Evolutionary conservation across 2,113 vertebrate species (phyloP).

Genomic region (Casuarius casuarius): DNA sequence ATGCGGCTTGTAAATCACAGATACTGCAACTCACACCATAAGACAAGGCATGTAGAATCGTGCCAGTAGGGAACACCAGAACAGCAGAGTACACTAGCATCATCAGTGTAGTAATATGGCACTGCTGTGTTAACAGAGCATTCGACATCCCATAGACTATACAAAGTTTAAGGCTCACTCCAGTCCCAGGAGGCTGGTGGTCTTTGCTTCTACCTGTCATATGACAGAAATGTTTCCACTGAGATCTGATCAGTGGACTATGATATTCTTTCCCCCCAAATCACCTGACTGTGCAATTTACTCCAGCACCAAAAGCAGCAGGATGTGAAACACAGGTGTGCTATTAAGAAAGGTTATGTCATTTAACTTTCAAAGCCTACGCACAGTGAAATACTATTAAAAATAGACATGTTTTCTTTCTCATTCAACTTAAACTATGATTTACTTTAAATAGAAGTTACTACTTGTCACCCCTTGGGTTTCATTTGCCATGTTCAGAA

Average conservation of each 20-base stretch:
- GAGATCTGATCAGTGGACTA: not conserved
- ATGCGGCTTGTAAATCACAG: not conserved
- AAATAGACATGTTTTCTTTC: not conserved
- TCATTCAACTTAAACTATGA: not conserved
- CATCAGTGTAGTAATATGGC: not conserved
- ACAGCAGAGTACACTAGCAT: not conserved
- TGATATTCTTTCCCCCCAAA: not conserved
- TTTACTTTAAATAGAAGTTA: not conserved
- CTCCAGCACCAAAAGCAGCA: not conserved
- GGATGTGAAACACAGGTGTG: not conserved
- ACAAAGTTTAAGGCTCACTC: not conserved
- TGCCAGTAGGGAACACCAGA: not conserved
- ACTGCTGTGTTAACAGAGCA: not conserved
- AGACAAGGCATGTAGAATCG: not conserved
- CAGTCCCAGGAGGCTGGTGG: accelerated
- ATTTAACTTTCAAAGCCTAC: not conserved
- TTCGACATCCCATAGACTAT: accelerated
- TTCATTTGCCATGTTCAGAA: not conserved
- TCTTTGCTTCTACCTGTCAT: not conserved
- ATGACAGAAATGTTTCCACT: not conserved
- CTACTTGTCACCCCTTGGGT: not conserved
- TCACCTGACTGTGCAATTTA: not conserved
- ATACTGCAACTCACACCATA: not conserved
- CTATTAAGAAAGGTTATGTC: not conserved
- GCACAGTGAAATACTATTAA: not conserved